phyloP scores from a whole-genome alignment of 2,113 vertebrate species.

The Marmota flaviventris region DNA sequence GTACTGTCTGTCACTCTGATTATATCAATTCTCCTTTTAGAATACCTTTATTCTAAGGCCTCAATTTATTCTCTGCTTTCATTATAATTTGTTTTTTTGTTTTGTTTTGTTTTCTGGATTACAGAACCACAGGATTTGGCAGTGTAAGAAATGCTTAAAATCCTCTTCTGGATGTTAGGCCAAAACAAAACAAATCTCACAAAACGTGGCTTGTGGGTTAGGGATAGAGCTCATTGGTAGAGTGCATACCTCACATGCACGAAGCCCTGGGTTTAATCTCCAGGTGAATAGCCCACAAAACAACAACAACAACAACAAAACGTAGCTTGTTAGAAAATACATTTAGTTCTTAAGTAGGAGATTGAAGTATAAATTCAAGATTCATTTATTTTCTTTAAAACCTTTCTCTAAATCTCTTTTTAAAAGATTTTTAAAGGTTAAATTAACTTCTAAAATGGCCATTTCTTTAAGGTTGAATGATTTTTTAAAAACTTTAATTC shows the following conservation, averaged over 20 bases:
- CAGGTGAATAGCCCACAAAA: no score
- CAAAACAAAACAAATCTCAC: neutral
- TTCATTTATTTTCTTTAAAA: neutral
- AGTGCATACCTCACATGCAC: no score
- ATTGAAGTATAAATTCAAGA: neutral
- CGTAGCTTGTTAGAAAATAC: neutral
- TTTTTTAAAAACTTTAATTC: conserved; percentile 10
- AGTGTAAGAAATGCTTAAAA: neutral
- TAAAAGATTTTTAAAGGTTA: neutral
- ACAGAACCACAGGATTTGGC: neutral
- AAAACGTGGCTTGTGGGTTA: neutral
- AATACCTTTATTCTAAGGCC: neutral
- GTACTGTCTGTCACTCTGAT: conserved; percentile 73
- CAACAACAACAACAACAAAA: neutral
- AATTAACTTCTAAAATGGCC: neutral
- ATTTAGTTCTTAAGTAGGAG: neutral
- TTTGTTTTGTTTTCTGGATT: neutral
- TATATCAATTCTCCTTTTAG: neutral
- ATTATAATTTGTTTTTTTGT: neutral
- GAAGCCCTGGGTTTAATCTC: no score
- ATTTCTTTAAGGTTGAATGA: neutral
- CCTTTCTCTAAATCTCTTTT: neutral
- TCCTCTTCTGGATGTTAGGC: neutral
- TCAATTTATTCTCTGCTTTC: neutral
- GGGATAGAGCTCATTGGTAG: no score